phyloP scores from a whole-genome alignment of 2,113 vertebrate genomes.

The Paradisaea rubra region DNA sequence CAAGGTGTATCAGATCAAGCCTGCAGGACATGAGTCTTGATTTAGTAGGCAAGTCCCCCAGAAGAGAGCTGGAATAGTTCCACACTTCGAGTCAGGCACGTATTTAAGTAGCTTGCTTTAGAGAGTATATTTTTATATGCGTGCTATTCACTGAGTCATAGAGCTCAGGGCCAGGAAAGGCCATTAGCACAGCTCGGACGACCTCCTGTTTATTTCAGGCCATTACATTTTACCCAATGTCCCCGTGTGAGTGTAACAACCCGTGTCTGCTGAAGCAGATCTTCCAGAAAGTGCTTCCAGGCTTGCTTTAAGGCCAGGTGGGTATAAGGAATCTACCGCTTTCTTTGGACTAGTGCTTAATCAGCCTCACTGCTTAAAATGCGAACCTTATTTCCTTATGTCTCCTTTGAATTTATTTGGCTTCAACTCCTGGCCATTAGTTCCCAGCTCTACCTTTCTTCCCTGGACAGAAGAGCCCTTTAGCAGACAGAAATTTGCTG shows the following conservation, averaged over 20 bases:
- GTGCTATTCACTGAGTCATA: not conserved
- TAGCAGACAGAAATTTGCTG: not conserved
- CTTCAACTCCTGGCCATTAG: not conserved
- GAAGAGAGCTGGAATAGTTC: not conserved
- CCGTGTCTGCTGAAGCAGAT: not conserved
- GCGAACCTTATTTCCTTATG: not conserved
- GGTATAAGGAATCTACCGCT: not conserved
- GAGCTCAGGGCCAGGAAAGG: conserved; percentile 4
- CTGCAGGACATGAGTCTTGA: not conserved
- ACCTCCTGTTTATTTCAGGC: conserved; percentile 21
- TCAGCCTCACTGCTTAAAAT: not conserved
- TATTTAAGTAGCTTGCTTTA: not conserved
- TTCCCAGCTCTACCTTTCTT: not conserved
- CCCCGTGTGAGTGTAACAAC: not conserved
- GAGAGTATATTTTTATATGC: not conserved
- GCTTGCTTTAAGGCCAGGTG: not conserved
- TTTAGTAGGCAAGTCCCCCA: not conserved
- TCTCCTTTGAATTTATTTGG: not conserved
- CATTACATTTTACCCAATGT: not conserved
- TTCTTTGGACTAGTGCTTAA: not conserved
- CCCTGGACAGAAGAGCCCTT: not conserved
- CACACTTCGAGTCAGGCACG: not conserved
- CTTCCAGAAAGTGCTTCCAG: not conserved
- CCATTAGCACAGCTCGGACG: not conserved
- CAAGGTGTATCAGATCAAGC: conserved; percentile 23